Evolutionary conservation across 2,888 invertebrate species (phyloP), one percentile per base, ranked within the genome.

Genomic region (Amphipoea oculea): DNA sequence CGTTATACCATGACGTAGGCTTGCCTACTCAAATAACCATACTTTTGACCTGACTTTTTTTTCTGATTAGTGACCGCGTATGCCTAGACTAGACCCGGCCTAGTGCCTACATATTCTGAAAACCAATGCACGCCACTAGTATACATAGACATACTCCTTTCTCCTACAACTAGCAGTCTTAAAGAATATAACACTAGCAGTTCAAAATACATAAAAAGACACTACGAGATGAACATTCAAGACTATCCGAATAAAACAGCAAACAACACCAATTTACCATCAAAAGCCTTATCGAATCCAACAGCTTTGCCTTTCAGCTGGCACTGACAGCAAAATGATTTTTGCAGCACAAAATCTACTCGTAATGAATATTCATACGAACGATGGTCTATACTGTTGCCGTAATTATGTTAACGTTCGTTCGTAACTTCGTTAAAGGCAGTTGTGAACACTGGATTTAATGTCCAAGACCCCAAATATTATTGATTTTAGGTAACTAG

Each of bases 331-430:
- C 82, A 77, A 88, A 83, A 73, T 87, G 81, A 86, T 89, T 91
- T 93, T 90, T 89, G 86, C 86, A 84, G 85, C 76, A 81, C 87
- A 88, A 91, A 92, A 92, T 92, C 90, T 66, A 90, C 86, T 73
- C 80, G 40, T 88, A 88, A 92, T 94, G 91, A 94, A 95, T 94
- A 94, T 94, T 92, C 91, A 94, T 92, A 88, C 57, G 62, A 73
- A 79, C 82, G 77, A 92, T 90, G 90, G 88, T 90, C 90, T 86
- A 88, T 92, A 89, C 87, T 75, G 88, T 82, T 82, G 80, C 78
- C 83, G 88, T 94, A 92, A 94, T 94, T 92, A 90, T 83, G 88
- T 92, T 92, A 93, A 92, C 92, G 89, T 91, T 89, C 83, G 78
- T 72, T 81, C 81, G 89, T 90, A 92, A 93, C 90, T 85, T 91